A percentile compares a stretch with the other conserved stretches of the same genome.
phyloP scores from a whole-genome alignment of 2,797 vertebrate genomes.

The Bradypus variegatus region DNA sequence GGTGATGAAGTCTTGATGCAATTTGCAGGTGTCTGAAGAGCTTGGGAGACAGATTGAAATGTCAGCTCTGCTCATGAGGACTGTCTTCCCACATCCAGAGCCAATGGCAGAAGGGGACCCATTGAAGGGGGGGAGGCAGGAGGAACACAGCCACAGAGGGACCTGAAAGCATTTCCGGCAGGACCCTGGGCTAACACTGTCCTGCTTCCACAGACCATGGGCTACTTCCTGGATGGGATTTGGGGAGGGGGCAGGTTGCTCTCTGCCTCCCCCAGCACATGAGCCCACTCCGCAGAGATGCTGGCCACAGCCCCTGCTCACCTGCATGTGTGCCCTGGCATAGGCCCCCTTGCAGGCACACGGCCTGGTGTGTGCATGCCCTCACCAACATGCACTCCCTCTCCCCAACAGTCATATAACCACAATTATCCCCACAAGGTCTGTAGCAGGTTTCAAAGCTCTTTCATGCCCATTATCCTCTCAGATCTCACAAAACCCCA shows the following conservation, averaged over 20 bases:
- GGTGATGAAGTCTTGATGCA: conserved; percentile 62
- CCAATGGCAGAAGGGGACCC: conserved; percentile 31
- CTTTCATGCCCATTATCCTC: background rate
- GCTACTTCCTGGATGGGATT: background rate
- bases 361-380: background rate
- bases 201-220: background rate
- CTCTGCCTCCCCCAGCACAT: background rate
- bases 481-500: background rate
- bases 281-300: background rate
- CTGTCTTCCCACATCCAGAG: conserved; percentile 37
- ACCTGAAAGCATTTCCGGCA: conserved; percentile 9
- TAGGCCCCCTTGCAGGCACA: background rate
- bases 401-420: too few species aligned
- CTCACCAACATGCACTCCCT: background rate
- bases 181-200: background rate
- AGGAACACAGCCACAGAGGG: conserved; percentile 21
- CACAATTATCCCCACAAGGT: background rate
- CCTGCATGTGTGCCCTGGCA: background rate
- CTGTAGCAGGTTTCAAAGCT: background rate
- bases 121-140: background rate
- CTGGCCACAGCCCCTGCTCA: background rate
- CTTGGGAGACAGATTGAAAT: conserved; percentile 65
- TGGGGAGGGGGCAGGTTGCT: background rate
- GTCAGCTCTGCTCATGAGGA: conserved; percentile 55
- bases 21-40: conserved; percentile 61